Evolutionary conservation across 2,797 vertebrate species (phyloP), one percentile per base, ranked within the genome.

Genomic region (Molossus molossus): DNA sequence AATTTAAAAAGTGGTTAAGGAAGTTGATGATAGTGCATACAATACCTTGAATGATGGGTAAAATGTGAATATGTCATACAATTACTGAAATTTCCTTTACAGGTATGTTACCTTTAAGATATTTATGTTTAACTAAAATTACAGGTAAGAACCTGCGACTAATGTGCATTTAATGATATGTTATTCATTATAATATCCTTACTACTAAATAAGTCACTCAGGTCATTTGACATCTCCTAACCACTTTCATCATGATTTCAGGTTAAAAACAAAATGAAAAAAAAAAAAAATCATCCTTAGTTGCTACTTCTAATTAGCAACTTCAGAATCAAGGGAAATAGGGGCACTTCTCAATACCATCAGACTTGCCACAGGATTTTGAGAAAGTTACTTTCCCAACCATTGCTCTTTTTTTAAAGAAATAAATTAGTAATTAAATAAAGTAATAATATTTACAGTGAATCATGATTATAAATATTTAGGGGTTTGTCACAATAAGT

Each of bases 21-120:
- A 9, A 87, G 62, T 76, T 95, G 94, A 87, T 88, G 69, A 88
- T 50, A 92, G 72, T 70, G 6, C 53, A 91, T 73, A 90, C 67
- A 89, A 72, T 4, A 11, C 85, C 94, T 57, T 96, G 92, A 97
- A 90, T 94, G 92, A 84, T 97, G 97, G 90, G 83, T 97, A 97
- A 97, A 98, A 98, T 98, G 95, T 97, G 97, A 97, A 93, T 94
- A 76, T 6, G 0, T 96, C 97, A 96, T 95, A 97, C 97, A 98
- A 97, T 29, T 73, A 85, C 48, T 98, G 98, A 97, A 98, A 98
- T 98, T 98, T 98, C 96, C 96, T 97, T 98, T 97, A 96, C 81
- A 97, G 97, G 92, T 96, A 95, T 62, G 95, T 97, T 97, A 82
- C 97, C 98, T 98, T 97, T 90, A 94, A 97, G 98, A 94, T 94